Evolutionary conservation across 2,888 invertebrate genomes (phyloP), one percentile per base, ranked within the genome.

Genomic region (Dasysyrphus tricinctus): DNA sequence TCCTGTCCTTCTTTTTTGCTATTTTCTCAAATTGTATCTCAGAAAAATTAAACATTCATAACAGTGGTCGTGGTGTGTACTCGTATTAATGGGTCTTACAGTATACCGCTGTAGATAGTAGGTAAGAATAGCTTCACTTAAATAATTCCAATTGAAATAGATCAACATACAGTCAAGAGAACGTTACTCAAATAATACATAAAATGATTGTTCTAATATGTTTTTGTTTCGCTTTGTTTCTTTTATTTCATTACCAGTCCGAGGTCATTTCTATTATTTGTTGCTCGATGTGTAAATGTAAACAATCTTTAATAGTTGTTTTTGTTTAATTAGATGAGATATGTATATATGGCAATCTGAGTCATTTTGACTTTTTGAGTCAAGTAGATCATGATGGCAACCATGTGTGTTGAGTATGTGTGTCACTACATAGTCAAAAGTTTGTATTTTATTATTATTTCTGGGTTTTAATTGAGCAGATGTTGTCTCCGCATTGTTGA

Each of bases 161-260:
- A 49, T 79, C 54, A 14, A 54, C n/a, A 32, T 14, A 29, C 49
- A 49, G 4, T 47, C 16, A 49, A 14, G n/a, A 39, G 14, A 59
- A 63, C 51, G 56, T 67, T 73, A 42, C 65, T 44, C 34, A 44
- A 76, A 76, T 65, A 57, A 24, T 24, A 24, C 3, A 24, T 24
- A 34, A 3, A 57, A 34, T 65, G 24, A 59, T 78, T 78, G 16
- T 77, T 51, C 59, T 61, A 7, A 32, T 34, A 9, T n/a, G 34
- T 56, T 61, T n/a, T 37, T 57, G 57, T 42, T 51, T 51, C 16
- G 42, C n/a, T 51, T 16, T 57, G 29, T 67, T 37, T 16, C 39
- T 59, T 61, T 56, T 24, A 47, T 79, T 79, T 79, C 72, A 79
- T 72, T 72, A 29, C 56, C 79, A 79, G 63, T 32, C 56, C 70